A percentile compares a stretch with the other conserved stretches of the same genome.
These are phyloP conservation scores for Pantherophis vulpinus DNA, from an alignment of 2,797 vertebrate genomes.

Conservation along the genomic window DNA sequence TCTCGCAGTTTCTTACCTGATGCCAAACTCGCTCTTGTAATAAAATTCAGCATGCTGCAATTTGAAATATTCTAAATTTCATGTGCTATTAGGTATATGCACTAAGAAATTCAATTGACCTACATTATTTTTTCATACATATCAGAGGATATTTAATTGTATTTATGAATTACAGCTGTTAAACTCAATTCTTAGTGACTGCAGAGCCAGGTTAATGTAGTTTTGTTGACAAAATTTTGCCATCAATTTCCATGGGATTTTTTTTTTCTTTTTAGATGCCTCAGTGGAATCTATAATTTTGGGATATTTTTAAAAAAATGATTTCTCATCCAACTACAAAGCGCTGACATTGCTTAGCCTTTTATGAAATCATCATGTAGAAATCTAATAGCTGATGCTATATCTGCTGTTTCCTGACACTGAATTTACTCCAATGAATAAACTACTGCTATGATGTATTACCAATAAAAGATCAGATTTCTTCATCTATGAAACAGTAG, in stretches of 20 bases:
- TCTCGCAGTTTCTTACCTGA: background rate
- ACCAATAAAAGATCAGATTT: background rate
- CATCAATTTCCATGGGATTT: background rate
- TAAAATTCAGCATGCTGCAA: background rate
- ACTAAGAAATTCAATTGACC: background rate
- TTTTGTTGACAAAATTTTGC: background rate
- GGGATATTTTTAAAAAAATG: background rate
- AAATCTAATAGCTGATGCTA: background rate
- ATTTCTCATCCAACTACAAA: background rate
- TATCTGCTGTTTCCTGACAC: background rate
- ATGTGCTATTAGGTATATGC: background rate
- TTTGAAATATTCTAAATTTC: background rate
- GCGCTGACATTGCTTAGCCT: background rate
- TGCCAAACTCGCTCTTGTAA: background rate
- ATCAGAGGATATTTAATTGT: background rate
- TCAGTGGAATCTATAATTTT: background rate
- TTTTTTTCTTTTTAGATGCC: background rate
- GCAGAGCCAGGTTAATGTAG: background rate
- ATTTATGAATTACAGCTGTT: background rate
- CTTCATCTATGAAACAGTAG: background rate
- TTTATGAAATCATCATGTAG: background rate
- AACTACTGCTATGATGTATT: background rate
- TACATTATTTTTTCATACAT: background rate
- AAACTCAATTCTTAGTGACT: background rate
- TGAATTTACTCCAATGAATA: background rate